Percentiles rank a stretch among this genome's conserved stretches.
phyloP scores from a whole-genome alignment of 2,888 invertebrate genomes.

The Papilio elwesi region DNA sequence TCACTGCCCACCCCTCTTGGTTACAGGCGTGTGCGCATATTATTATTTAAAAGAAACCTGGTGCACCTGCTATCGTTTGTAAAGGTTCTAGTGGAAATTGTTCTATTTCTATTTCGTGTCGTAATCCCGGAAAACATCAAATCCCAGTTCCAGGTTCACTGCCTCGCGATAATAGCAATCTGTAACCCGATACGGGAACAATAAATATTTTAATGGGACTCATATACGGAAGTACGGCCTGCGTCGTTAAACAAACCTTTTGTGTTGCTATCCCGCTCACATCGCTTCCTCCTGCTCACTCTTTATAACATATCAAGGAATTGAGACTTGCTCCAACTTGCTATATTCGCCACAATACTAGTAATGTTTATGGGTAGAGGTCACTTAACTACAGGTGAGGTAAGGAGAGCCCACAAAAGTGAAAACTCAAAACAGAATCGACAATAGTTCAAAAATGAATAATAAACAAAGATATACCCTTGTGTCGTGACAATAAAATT shows the following conservation, averaged over 20 bases:
- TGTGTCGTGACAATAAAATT: too few relatives aligned
- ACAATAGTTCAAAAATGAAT: too few relatives aligned
- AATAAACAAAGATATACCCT: too few relatives aligned
- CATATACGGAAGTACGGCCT: neutral
- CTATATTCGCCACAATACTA: too few relatives aligned
- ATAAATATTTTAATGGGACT: conserved; percentile 33
- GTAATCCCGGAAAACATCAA: conserved; percentile 26
- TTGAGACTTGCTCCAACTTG: neutral
- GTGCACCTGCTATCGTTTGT: neutral
- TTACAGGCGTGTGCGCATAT: too few relatives aligned
- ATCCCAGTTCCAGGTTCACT: conserved; percentile 25
- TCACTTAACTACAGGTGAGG: too few relatives aligned
- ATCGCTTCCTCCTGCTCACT: neutral
- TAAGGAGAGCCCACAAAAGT: too few relatives aligned
- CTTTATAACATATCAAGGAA: neutral
- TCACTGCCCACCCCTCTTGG: too few relatives aligned
- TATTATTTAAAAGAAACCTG: neutral
- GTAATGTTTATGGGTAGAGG: too few relatives aligned
- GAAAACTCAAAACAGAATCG: too few relatives aligned
- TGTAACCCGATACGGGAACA: conserved; percentile 36
- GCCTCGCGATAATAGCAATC: conserved; percentile 23
- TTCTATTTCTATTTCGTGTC: neutral
- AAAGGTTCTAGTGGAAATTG: neutral
- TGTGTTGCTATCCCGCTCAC: conserved; percentile 30
- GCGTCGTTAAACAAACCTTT: conserved; percentile 24